A percentile compares a stretch with the other conserved stretches of the same genome.
These are phyloP conservation scores for Ganaspis brasiliensis DNA, from an alignment of 2,888 invertebrate species.

Conservation along the genomic window DNA sequence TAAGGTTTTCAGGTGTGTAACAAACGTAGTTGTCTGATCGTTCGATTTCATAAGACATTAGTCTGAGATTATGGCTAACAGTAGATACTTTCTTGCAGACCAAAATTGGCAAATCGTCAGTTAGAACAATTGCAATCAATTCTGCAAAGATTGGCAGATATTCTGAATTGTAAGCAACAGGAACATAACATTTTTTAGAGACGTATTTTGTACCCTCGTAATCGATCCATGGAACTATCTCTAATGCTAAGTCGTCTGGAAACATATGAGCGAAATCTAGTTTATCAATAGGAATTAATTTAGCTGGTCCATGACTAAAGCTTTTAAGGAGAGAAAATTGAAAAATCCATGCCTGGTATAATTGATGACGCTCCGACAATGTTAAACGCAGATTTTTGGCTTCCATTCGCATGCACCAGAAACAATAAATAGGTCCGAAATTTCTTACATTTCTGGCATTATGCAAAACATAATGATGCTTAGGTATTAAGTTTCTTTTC, in stretches of 20 bases:
- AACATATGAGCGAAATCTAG: background rate
- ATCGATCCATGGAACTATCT: background rate
- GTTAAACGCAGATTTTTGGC: no score
- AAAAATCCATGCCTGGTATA: no score
- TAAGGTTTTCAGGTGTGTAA: no score
- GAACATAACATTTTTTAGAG: background rate
- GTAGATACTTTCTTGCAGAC: background rate
- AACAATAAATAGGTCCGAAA: constrained; percentile 15
- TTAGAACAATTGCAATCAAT: constrained; percentile 1
- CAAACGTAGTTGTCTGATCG: no score
- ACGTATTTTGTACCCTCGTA: no score
- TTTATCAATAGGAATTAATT: background rate
- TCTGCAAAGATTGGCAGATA: background rate
- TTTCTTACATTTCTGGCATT: constrained; percentile 4
- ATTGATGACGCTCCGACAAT: no score
- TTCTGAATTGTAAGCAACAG: background rate
- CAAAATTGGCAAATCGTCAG: background rate
- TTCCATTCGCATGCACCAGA: constrained; percentile 31
- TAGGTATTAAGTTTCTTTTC: background rate
- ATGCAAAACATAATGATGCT: no score
- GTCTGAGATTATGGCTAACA: background rate
- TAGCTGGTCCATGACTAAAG: background rate
- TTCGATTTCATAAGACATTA: background rate
- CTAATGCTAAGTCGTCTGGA: background rate
- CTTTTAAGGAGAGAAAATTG: background rate